Base-by-base conservation (phyloP, 1,140 invertebrate species). In the Cyclina sinensis region DNA sequence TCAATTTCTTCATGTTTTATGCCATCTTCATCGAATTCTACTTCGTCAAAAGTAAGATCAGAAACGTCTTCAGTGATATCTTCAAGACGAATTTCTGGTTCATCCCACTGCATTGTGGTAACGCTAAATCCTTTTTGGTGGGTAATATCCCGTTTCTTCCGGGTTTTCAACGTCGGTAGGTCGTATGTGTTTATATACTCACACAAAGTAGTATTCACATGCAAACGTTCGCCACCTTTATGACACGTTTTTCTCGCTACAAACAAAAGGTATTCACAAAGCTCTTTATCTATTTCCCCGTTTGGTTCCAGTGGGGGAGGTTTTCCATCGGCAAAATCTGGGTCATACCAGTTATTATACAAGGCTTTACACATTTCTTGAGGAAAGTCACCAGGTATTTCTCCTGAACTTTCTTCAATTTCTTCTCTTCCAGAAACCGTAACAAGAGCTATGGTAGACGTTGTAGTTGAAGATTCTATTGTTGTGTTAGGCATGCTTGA, bases 21-120 rank as follows among this genome's bases (percentile, higher is more conserved):
- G 7, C 11, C 14, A 3, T 57, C 30, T n/a, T 65, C 79, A 43
- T 32, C 7, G 51, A 14, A 43, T 14, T 86, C 54, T n/a, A 32
- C 0, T 51, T 86, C 84, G 24, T 43, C 27, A 74, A 86, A 86
- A 59, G 70, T 43, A 21, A 78, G 39, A 27, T 86, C 84, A 18
- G 37, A 70, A 24, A 84, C 46, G 18, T 84, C 81, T 18, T 73
- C 43, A 84, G 48, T 16, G 21, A 11, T 48, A 35, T 80, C 78
- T 4, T n/a, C 30, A 18, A 37, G 32, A 24, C 30, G n/a, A n/a
- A n/a, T 37, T 0, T 24, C 18, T 9, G 39, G 43, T 37, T 43
- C 65, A 46, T 73, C 62, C 0, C 3, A 54, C 11, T 62, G 62
- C 73, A 32, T 57, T 37, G 21, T 48, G 39, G 51, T 59, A n/a